Conservation (phyloP, 2,113 vertebrate genomes). For the Cynopterus brachyotis region DNA sequence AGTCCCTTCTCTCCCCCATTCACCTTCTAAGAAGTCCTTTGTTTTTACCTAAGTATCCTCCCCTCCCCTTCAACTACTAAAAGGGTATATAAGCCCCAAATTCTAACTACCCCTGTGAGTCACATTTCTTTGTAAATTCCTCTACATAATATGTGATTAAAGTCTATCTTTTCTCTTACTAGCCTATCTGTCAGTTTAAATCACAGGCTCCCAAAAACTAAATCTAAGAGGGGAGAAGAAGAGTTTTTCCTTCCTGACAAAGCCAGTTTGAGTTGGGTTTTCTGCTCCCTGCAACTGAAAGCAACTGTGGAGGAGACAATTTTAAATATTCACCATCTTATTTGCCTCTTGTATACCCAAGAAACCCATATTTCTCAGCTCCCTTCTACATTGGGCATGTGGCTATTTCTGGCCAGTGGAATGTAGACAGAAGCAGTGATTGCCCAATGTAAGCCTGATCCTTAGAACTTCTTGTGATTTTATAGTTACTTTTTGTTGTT, state of each 20-base stretch:
- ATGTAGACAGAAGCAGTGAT: background rate
- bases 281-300: conserved; percentile 20
- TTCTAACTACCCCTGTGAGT: background rate
- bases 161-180: conserved; percentile 16
- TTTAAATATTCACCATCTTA: background rate
- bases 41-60: background rate
- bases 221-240: background rate
- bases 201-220: background rate
- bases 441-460: background rate
- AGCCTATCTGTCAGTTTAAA: conserved; percentile 4
- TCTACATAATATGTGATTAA: background rate
- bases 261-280: conserved; percentile 1
- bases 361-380: background rate
- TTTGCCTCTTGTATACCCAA: background rate
- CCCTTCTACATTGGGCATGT: background rate
- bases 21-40: background rate
- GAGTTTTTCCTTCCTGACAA: background rate
- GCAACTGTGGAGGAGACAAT: background rate
- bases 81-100: background rate
- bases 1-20: background rate
- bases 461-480: conserved; percentile 9
- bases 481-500: background rate
- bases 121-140: conserved; percentile 29
- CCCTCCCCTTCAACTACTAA: background rate
- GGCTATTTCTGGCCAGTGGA: background rate